phyloP scores from a whole-genome alignment of 2,888 invertebrate species.

The Elysia crispata region DNA sequence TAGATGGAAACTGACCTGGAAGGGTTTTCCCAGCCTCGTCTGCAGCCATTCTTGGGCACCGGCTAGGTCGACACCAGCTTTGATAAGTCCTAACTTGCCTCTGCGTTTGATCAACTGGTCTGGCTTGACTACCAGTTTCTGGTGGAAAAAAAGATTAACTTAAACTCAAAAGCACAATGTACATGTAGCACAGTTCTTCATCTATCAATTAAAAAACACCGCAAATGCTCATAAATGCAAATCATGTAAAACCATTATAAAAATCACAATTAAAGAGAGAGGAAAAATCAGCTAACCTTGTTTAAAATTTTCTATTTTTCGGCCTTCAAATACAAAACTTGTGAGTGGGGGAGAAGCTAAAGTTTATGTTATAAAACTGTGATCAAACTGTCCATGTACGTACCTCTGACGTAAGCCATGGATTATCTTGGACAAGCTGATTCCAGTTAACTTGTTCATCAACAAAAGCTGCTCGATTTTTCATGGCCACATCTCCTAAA shows the following conservation, averaged over 20 bases:
- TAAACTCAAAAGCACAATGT: too few relatives aligned
- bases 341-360: not conserved
- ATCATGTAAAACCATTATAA: too few relatives aligned
- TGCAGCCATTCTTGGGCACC: constrained; percentile 91
- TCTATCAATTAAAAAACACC: too few relatives aligned
- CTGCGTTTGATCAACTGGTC: constrained; percentile 99
- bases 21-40: constrained; percentile 90
- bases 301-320: too few relatives aligned
- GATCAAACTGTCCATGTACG: not conserved
- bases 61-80: constrained; percentile 90
- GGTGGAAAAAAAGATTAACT: constrained; percentile 56
- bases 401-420: constrained; percentile 85
- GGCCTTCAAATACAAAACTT: too few relatives aligned
- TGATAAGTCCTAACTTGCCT: constrained; percentile 97
- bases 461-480: constrained; percentile 89
- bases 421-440: constrained; percentile 85
- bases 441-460: constrained; percentile 88
- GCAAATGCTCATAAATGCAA: too few relatives aligned
- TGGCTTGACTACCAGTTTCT: constrained; percentile 98
- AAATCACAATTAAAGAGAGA: too few relatives aligned
- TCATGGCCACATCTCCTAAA: constrained; percentile 82
- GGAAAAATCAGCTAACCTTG: too few relatives aligned
- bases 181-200: too few relatives aligned
- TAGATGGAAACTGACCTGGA: constrained; percentile 80
- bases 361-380: too few relatives aligned